Percentiles rank a stretch among this genome's conserved stretches.
Evolutionary conservation across 2,113 vertebrate genomes (phyloP).

Genomic region (Dromiciops gliroides): DNA sequence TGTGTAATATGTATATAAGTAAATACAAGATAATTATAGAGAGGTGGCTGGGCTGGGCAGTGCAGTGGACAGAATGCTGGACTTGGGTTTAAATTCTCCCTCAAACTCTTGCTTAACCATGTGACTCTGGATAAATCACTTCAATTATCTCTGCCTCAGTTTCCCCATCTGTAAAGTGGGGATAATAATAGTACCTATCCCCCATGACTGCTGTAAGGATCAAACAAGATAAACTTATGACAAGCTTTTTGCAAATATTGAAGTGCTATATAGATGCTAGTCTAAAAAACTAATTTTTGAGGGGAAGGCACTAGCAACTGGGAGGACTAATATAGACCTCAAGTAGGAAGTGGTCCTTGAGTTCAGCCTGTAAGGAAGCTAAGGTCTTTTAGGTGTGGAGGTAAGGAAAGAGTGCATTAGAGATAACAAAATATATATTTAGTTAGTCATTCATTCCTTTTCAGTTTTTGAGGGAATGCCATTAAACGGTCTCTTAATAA

Average conservation of each 20-base stretch:
- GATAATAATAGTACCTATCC: not conserved
- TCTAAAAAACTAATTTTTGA: not conserved
- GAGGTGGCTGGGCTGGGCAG: not conserved
- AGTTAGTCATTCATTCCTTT: too few relatives aligned
- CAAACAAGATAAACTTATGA: not conserved
- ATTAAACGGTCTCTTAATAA: not conserved
- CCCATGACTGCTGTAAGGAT: not conserved
- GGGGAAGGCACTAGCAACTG: not conserved
- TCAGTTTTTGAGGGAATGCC: not conserved
- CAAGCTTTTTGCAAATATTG: not conserved
- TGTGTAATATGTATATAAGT: too few relatives aligned
- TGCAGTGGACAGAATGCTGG: not conserved
- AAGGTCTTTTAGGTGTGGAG: not conserved
- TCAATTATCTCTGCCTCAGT: not conserved
- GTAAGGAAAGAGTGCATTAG: not conserved
- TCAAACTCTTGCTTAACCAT: not conserved
- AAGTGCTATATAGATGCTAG: not conserved
- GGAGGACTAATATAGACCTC: not conserved
- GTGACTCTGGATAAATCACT: not conserved
- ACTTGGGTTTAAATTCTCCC: not conserved
- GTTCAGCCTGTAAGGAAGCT: not conserved
- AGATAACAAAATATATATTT: not conserved
- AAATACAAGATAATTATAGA: too few relatives aligned
- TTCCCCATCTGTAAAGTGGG: not conserved
- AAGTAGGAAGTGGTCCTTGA: not conserved